These are phyloP conservation scores for Tetragnatha versicolor DNA, from an alignment of 1,140 invertebrate species.

Conservation along the genomic window DNA sequence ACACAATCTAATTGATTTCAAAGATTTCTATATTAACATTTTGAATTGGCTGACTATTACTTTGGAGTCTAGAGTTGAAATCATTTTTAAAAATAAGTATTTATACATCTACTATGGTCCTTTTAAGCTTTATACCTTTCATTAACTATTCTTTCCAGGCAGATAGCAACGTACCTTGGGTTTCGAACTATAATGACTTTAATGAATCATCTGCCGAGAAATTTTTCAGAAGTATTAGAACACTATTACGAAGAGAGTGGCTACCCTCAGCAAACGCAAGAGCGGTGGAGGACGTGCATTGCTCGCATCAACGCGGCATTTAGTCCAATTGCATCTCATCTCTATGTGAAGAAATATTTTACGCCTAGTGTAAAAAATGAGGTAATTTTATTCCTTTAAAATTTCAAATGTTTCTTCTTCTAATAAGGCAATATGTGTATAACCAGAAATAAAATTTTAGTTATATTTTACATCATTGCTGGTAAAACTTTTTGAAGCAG, in stretches of 20 bases:
- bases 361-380: background rate
- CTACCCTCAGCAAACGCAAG: background rate
- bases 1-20: too few species aligned
- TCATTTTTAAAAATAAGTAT: too few species aligned
- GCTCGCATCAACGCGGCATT: background rate
- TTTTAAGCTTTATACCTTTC: too few species aligned
- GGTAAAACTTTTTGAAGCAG: too few species aligned
- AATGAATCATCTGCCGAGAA: background rate
- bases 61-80: too few species aligned
- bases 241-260: background rate
- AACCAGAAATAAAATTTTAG: too few species aligned
- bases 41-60: too few species aligned
- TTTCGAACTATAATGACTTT: background rate
- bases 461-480: too few species aligned
- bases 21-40: too few species aligned
- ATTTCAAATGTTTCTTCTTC: background rate
- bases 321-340: too few species aligned
- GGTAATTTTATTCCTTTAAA: background rate
- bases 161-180: conserved; percentile 10
- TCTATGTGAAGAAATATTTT: conserved; percentile 6
- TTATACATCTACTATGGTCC: too few species aligned
- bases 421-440: too few species aligned
- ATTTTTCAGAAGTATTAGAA: background rate
- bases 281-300: conserved; percentile 8
- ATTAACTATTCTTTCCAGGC: background rate